phyloP scores from a whole-genome alignment of 2,797 vertebrate species.

The Selene dorsalis region DNA sequence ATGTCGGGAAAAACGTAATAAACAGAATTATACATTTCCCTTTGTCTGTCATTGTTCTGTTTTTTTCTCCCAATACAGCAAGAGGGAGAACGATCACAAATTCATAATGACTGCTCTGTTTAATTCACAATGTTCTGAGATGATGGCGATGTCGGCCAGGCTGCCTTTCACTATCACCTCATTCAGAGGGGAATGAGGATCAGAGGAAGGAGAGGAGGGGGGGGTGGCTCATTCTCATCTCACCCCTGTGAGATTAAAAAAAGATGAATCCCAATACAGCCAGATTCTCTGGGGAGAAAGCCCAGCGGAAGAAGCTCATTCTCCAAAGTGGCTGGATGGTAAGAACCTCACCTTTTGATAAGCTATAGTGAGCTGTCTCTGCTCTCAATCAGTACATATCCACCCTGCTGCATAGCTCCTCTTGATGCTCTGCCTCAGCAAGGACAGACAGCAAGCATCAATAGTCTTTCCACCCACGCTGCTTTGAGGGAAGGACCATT shows the following conservation, averaged over 20 bases:
- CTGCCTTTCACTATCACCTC: conserved; percentile 39
- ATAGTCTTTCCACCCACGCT: conserved; percentile 47
- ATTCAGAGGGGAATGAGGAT: conserved; percentile 48
- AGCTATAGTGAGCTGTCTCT: conserved; percentile 72
- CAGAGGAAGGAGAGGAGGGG: conserved; percentile 8
- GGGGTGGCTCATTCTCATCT: conserved; percentile 49
- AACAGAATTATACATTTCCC: neutral
- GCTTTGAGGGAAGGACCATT: conserved; percentile 39
- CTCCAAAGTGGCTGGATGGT: conserved; percentile 54
- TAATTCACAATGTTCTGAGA: conserved; percentile 22
- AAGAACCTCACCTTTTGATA: conserved; percentile 73
- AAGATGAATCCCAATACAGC: conserved; percentile 50
- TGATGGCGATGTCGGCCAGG: conserved; percentile 9
- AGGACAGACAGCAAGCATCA: conserved; percentile 52
- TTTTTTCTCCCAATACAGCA: conserved; percentile 10
- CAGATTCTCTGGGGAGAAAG: conserved; percentile 51
- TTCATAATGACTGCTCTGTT: conserved; percentile 23
- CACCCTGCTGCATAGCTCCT: conserved; percentile 42
- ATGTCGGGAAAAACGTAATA: neutral
- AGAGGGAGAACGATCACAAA: conserved; percentile 7
- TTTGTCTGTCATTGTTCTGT: neutral
- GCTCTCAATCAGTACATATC: conserved; percentile 72
- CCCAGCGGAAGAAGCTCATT: conserved; percentile 65
- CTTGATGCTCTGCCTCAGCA: conserved; percentile 45
- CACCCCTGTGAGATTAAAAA: conserved; percentile 66